Conservation (phyloP, 2,113 vertebrate genomes). For the Osmerus eperlanus region DNA sequence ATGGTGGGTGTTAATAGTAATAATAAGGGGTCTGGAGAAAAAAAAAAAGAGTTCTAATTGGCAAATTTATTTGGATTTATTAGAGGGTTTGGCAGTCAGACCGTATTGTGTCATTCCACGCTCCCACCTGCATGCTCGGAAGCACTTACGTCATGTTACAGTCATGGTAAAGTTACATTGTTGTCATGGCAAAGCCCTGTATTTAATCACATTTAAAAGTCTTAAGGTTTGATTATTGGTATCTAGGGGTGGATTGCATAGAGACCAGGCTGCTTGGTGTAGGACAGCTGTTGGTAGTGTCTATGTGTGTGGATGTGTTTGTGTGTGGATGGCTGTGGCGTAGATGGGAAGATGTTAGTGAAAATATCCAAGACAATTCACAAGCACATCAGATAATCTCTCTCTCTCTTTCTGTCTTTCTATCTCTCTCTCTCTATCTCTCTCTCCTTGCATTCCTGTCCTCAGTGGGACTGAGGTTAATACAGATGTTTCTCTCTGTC, state of each 20-base stretch:
- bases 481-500: conserved; percentile 91
- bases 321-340: too few species aligned
- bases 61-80: conserved; percentile 54
- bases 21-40: conserved; percentile 30
- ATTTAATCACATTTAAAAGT: neutral
- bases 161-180: conserved; percentile 31
- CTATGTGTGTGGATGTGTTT: too few species aligned
- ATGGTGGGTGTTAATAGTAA: conserved; percentile 36
- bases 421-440: conserved; percentile 42
- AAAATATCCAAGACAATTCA: neutral
- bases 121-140: conserved; percentile 18
- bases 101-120: conserved; percentile 36
- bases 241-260: too few species aligned
- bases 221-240: too few species aligned
- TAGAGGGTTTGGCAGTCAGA: conserved; percentile 35
- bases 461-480: conserved; percentile 87
- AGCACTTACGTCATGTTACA: conserved; percentile 42
- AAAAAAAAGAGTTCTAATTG: conserved; percentile 40
- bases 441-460: conserved; percentile 82
- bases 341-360: too few species aligned
- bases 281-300: too few species aligned
- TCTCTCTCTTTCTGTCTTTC: conserved; percentile 1
- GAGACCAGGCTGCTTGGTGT: too few species aligned
- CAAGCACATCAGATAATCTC: neutral
- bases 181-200: neutral